Evolutionary conservation across 2,888 invertebrate species (phyloP), one percentile per base, ranked within the genome.

Genomic region (Cylloceria caligata): DNA sequence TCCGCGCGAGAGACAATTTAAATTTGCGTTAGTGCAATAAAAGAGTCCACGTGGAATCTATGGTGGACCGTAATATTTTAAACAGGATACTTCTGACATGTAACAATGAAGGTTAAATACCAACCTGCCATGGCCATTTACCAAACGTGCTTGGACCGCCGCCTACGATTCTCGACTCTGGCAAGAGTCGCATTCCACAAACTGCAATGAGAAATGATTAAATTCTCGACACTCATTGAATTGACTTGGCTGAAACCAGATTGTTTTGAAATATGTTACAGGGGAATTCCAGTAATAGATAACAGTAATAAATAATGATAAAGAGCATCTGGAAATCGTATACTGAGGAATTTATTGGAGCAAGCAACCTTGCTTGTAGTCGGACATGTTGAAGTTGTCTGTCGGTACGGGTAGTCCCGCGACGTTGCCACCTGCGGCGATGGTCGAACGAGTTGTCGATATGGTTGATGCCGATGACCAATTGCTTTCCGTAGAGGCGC

Each of bases 101-200:
- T 6, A n/a, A n/a, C 42, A 42, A 42, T n/a, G n/a, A n/a, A n/a
- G 21, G 5, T 27, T 9, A 72, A 30, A 2, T 1, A 57, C 73
- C 60, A 90, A 95, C 95, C 95, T 98, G 98, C 98, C 98, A 98
- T 2, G 98, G 98, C 98, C 98, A 98, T 92, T 96, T 96, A 39
- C 98, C 98, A 91, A 97, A 98, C 64, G 96, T 95, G 0, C 98
- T 96, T 90, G 96, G 96, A 81, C 96, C 95, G 0, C 98, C 98
- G 3, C 98, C 98, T 71, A 98, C 98, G 87, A 98, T 97, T 83
- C 97, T 94, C 13, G 96, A 96, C 89, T 97, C 96, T 0, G 97
- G 98, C 94, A 96, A 97, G 91, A 98, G 95, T 85, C 97, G 94
- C 55, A 97, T 94, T 0, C 98, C 98, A 91, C 98, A 98, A 86